Evolutionary conservation across 2,888 invertebrate species (phyloP).

Genomic region (Balanococcus diminutus): DNA sequence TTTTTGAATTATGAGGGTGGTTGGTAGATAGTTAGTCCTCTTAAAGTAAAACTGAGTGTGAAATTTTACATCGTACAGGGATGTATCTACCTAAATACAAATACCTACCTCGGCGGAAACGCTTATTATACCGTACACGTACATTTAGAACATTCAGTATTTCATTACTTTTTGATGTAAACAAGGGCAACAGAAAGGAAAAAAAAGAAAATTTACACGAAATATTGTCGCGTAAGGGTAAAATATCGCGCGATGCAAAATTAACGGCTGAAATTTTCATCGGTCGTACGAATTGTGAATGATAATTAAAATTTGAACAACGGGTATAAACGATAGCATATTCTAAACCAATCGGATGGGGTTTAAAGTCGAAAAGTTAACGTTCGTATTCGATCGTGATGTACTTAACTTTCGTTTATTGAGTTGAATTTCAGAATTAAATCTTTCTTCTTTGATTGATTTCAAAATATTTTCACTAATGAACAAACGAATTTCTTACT

Average conservation of each 20-base stretch:
- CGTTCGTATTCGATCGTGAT: no score
- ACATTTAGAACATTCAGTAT: constrained; percentile 43
- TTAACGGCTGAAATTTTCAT: constrained; percentile 4
- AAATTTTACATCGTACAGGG: not conserved
- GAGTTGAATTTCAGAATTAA: no score
- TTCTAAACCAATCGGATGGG: not conserved
- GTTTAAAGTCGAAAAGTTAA: no score
- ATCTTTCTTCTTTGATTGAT: no score
- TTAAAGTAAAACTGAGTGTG: constrained; percentile 2
- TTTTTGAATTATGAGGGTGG: constrained; percentile 33
- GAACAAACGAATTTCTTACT: no score
- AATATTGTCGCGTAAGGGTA: constrained; percentile 1
- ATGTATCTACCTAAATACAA: no score
- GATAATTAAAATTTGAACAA: not conserved
- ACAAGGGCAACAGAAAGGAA: not conserved
- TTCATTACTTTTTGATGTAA: constrained; percentile 22
- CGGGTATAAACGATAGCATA: not conserved
- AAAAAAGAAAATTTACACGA: not conserved
- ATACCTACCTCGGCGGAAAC: not conserved
- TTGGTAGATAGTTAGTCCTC: constrained; percentile 17
- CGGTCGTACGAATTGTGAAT: not conserved
- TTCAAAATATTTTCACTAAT: no score
- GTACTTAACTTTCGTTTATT: no score
- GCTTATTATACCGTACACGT: constrained; percentile 42
- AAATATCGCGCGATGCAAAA: constrained; percentile 13